Evolutionary conservation across 2,888 invertebrate species (phyloP).

Genomic region (Luperina testacea): DNA sequence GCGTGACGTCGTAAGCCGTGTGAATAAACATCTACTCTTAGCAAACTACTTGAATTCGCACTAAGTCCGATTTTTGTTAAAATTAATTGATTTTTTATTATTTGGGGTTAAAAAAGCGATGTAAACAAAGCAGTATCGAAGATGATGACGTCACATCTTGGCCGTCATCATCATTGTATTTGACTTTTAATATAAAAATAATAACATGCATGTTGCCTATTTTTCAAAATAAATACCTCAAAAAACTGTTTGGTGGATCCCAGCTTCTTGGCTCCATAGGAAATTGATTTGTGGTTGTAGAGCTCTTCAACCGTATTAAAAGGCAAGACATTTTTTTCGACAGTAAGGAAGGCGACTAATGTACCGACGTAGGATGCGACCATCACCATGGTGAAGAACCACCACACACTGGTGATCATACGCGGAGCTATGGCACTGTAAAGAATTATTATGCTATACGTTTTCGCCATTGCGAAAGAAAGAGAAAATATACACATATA

Average conservation of each 20-base stretch:
- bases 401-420: slow-evolving; percentile 96
- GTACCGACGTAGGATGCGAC: slow-evolving; percentile 97
- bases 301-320: slow-evolving; percentile 95
- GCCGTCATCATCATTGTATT: background rate
- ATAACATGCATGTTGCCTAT: background rate
- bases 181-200: background rate
- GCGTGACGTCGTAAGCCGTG: background rate
- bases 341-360: slow-evolving; percentile 96
- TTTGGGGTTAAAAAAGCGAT: background rate
- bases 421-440: slow-evolving; percentile 95
- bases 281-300: slow-evolving; percentile 93
- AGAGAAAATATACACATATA: background rate
- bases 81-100: background rate
- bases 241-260: slow-evolving; percentile 97
- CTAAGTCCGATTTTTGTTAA: background rate
- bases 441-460: background rate
- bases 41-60: background rate
- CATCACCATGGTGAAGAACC: slow-evolving; percentile 97
- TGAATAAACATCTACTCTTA: background rate
- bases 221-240: slow-evolving; percentile 88
- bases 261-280: slow-evolving; percentile 94
- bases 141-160: background rate
- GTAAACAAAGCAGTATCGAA: background rate
- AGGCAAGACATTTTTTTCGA: slow-evolving; percentile 92
- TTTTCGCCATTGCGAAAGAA: background rate